Evolutionary conservation across 2,888 invertebrate species (phyloP).

Genomic region (Lingula anatina): DNA sequence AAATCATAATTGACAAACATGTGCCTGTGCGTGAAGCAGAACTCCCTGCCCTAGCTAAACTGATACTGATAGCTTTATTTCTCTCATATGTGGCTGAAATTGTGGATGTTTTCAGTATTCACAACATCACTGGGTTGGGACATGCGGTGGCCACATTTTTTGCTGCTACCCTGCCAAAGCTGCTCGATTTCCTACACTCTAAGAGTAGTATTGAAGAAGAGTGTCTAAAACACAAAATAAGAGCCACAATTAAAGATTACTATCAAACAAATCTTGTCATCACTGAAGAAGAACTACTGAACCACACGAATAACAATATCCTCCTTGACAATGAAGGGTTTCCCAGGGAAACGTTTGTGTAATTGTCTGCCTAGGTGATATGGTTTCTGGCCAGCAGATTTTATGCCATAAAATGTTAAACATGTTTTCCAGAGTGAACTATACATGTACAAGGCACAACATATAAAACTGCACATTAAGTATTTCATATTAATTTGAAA

Average conservation of each 20-base stretch:
- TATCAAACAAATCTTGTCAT: no score
- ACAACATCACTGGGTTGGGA: constrained; percentile 1
- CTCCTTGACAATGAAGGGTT: no score
- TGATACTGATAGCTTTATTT: constrained; percentile 2
- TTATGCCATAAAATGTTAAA: no score
- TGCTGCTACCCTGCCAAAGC: constrained; percentile 3
- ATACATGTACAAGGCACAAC: no score
- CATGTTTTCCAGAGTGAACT: no score
- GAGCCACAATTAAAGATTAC: constrained; percentile 1
- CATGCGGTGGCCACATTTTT: constrained; percentile 5
- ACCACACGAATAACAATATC: no score
- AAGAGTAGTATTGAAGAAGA: not conserved
- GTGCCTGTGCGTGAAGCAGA: constrained; percentile 1
- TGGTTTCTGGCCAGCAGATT: no score
- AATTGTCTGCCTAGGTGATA: no score
- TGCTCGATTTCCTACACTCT: constrained; percentile 2
- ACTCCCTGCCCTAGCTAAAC: constrained; percentile 2
- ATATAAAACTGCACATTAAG: no score
- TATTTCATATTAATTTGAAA: no score
- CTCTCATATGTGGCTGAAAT: constrained; percentile 1
- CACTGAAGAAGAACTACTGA: no score
- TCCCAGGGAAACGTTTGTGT: no score
- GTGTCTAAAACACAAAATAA: not conserved
- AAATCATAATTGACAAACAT: constrained; percentile 3
- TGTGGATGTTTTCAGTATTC: constrained; percentile 2